These are phyloP conservation scores for Tenodera sinensis DNA, from an alignment of 2,888 invertebrate genomes.

Conservation along the genomic window DNA sequence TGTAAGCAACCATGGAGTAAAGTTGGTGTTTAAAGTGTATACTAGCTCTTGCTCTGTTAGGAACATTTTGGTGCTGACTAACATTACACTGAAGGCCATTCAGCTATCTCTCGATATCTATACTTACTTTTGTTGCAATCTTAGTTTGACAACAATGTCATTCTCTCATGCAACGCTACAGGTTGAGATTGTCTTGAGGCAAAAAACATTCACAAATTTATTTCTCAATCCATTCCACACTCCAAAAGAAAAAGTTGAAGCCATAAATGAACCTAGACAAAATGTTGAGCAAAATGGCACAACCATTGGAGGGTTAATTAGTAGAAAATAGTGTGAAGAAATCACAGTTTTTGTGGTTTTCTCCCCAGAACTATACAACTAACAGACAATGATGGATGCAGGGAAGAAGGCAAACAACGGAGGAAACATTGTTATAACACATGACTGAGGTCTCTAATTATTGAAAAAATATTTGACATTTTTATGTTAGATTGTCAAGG, in stretches of 20 bases:
- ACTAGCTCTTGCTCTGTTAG: neutral
- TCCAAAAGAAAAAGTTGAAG: constrained; percentile 8
- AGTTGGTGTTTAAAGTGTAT: neutral
- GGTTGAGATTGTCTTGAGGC: constrained; percentile 30
- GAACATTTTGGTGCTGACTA: neutral
- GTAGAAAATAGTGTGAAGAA: constrained; percentile 32
- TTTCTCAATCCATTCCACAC: constrained; percentile 16
- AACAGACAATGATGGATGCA: neutral
- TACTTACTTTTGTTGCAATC: constrained; percentile 29
- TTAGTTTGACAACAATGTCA: constrained; percentile 29
- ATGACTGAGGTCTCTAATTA: constrained; percentile 12
- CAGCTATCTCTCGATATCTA: neutral
- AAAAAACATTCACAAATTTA: constrained; percentile 22
- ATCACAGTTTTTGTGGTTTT: constrained; percentile 32
- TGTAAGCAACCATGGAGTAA: too few relatives aligned
- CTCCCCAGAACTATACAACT: neutral
- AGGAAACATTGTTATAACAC: constrained; percentile 9
- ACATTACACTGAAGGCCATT: constrained; percentile 19
- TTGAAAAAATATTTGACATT: constrained; percentile 24
- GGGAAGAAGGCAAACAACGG: constrained; percentile 1
- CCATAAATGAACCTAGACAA: constrained; percentile 26
- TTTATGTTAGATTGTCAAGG: constrained; percentile 43
- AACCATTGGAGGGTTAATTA: constrained; percentile 41
- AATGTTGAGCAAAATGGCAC: constrained; percentile 44
- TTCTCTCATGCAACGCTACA: constrained; percentile 28